Evolutionary conservation across 2,888 invertebrate genomes (phyloP).

Genomic region (Listrodromus nycthemerus): DNA sequence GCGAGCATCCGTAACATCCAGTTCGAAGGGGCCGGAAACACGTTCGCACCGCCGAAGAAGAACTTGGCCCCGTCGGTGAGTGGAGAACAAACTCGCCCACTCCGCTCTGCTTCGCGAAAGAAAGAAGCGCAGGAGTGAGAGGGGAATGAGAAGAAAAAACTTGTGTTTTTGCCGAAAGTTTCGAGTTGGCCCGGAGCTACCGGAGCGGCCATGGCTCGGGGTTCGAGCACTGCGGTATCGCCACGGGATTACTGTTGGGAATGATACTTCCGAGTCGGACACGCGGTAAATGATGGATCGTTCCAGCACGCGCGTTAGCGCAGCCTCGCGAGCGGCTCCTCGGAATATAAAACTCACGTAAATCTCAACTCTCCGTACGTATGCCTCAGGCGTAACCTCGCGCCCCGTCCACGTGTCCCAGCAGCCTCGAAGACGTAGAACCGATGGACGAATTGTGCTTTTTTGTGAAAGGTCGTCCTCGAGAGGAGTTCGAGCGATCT

Average conservation of each 20-base stretch:
- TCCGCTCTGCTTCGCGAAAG: slow-evolving; percentile 5
- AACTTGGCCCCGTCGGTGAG: slow-evolving; percentile 9
- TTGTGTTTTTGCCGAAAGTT: slow-evolving; percentile 76
- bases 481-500: slow-evolving; percentile 58
- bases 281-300: slow-evolving; percentile 83
- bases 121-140: slow-evolving; percentile 35
- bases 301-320: slow-evolving; percentile 63
- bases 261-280: slow-evolving; percentile 81
- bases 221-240: slow-evolving; percentile 69
- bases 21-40: slow-evolving; percentile 45
- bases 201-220: slow-evolving; percentile 28
- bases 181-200: slow-evolving; percentile 72
- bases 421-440: slow-evolving; percentile 20
- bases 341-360: slow-evolving; percentile 82
- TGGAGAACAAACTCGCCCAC: slow-evolving; percentile 38
- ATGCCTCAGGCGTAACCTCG: slow-evolving; percentile 43
- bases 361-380: slow-evolving; percentile 76
- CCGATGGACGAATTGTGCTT: slow-evolving; percentile 22
- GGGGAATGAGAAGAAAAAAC: slow-evolving; percentile 60
- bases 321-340: slow-evolving; percentile 59
- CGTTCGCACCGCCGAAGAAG: slow-evolving; percentile 43
- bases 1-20: slow-evolving; percentile 41
- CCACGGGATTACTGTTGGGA: slow-evolving; percentile 78
- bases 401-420: slow-evolving; percentile 46
- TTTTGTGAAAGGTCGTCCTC: slow-evolving; percentile 61